Evolutionary conservation across 2,113 vertebrate species (phyloP).

Genomic region (Callocephalon fimbriatum): DNA sequence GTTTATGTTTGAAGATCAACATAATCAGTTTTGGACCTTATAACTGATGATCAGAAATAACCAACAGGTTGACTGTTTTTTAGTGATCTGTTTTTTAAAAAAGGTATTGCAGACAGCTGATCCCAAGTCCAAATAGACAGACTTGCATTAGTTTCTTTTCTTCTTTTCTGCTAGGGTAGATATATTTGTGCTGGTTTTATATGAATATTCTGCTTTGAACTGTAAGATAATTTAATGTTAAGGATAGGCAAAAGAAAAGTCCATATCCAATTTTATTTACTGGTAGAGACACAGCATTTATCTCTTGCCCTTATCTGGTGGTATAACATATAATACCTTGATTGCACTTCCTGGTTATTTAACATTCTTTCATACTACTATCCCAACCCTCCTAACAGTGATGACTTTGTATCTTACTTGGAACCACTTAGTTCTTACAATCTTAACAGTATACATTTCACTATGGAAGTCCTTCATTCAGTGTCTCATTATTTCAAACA

Average conservation of each 20-base stretch:
- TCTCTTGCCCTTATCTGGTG: neutral
- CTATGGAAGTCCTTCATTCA: neutral
- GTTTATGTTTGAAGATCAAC: neutral
- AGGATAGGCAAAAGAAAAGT: neutral
- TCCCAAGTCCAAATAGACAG: neutral
- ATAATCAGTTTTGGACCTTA: neutral
- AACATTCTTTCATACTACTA: neutral
- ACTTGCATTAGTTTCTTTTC: neutral
- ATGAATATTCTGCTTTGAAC: neutral
- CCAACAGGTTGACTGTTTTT: neutral
- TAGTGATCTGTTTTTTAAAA: neutral
- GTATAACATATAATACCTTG: too few relatives aligned
- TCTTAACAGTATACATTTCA: neutral
- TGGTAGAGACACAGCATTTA: neutral
- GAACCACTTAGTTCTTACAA: neutral
- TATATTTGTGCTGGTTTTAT: neutral
- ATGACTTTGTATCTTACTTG: neutral
- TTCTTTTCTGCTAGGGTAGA: neutral
- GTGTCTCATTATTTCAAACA: neutral
- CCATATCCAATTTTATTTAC: neutral
- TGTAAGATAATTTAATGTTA: neutral
- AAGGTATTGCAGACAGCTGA: neutral
- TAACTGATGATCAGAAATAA: neutral
- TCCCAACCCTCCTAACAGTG: neutral
- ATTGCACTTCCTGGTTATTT: neutral